Base-by-base conservation (phyloP, 2,888 invertebrate genomes). In the Kryphioiulus occultus region DNA sequence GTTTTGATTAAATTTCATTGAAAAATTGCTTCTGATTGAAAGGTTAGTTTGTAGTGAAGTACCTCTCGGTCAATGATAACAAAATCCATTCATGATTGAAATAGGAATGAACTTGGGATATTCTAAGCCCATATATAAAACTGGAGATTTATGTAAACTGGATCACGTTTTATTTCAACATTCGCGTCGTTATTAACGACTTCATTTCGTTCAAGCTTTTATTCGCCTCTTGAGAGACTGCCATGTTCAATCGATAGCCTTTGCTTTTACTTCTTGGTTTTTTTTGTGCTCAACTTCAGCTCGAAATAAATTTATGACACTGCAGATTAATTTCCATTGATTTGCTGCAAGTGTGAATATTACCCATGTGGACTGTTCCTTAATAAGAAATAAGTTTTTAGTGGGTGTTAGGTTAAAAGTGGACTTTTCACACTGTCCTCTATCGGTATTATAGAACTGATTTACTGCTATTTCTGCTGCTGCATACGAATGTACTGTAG, bases 211-310 rank as follows among this genome's bases (percentile, higher is more conserved):
- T 59, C 53, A n/a, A 10, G 10, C 22, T 68, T 68, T 68, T 68
- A 68, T 68, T 68, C 22, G 9, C 26, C 68, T 68, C 68, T 68
- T n/a, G 68, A 68, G 68, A 68, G 9, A n/a, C 59, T 44, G 44
- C 17, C 1, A 1, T 17, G 44, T 44, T 44, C 44, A 17, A 44
- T 44, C 44, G 44, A 44, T 44, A 7, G 68, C 4, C 68, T 68
- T 68, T 68, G 26, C 68, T 68, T 68, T 68, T 9, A 68, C 22
- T 68, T 68, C 68, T 68, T 68, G 22, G 10, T 10, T 26, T 53
- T 68, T 68, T 68, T 68, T 59, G n/a, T n/a, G n/a, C n/a, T n/a
- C n/a, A n/a, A n/a, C 68, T 68, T 68, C 4, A 68, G 68, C 68
- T 68, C 22, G 68, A 26, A 26, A 68, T 68, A 68, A 22, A 68